Evolutionary conservation across 2,888 invertebrate genomes (phyloP).

Genomic region (Linyphia triangularis): DNA sequence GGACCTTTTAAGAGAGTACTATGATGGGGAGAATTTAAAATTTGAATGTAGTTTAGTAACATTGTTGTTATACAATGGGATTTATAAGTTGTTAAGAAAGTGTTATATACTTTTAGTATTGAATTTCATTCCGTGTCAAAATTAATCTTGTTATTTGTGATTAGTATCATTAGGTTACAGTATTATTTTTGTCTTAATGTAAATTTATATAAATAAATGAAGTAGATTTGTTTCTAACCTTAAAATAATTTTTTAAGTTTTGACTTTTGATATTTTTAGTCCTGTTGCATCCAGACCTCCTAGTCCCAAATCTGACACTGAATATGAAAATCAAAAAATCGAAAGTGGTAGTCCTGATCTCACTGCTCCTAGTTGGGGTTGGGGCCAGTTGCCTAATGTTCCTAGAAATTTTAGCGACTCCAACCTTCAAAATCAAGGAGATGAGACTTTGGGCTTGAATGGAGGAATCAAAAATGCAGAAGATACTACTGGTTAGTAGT

Average conservation of each 20-base stretch:
- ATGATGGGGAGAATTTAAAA: too few relatives aligned
- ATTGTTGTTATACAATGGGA: too few relatives aligned
- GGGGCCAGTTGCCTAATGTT: conserved; percentile 90
- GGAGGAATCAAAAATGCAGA: conserved; percentile 53
- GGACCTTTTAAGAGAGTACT: too few relatives aligned
- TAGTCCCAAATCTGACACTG: conserved; percentile 96
- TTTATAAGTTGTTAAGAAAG: too few relatives aligned
- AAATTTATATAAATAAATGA: neutral
- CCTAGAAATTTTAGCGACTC: conserved; percentile 76
- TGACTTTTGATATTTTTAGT: conserved; percentile 63
- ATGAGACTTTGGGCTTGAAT: neutral
- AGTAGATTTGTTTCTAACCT: neutral
- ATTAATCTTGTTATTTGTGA: too few relatives aligned
- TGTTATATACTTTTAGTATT: too few relatives aligned
- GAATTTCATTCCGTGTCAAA: too few relatives aligned
- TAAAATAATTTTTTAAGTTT: neutral
- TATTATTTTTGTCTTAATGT: neutral
- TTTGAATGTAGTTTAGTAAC: too few relatives aligned
- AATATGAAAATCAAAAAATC: conserved; percentile 85
- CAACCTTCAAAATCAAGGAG: neutral
- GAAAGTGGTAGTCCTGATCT: conserved; percentile 76
- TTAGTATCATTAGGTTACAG: too few relatives aligned
- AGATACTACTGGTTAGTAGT: conserved; percentile 36
- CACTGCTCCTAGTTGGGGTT: conserved; percentile 84
- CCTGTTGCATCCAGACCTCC: conserved; percentile 85